Evolutionary conservation across 2,888 invertebrate genomes (phyloP).

Genomic region (Steromphala cineraria): DNA sequence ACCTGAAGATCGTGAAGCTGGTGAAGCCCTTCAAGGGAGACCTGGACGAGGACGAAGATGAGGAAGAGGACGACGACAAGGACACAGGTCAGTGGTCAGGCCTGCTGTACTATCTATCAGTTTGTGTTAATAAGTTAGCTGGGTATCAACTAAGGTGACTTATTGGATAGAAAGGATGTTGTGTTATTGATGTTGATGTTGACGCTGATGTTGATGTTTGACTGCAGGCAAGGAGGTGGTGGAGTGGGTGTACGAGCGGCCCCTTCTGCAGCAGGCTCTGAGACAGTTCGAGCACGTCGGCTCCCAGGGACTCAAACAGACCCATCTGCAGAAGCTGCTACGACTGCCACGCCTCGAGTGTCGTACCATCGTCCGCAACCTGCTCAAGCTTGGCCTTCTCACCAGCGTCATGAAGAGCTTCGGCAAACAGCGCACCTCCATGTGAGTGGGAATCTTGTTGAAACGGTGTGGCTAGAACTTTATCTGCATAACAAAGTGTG

Average conservation of each 20-base stretch:
- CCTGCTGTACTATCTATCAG: too few relatives aligned
- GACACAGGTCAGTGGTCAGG: conserved; percentile 35
- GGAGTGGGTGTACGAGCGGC: conserved; percentile 48
- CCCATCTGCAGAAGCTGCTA: conserved; percentile 54
- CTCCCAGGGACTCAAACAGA: conserved; percentile 78
- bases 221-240: not conserved
- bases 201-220: too few relatives aligned
- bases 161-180: too few relatives aligned
- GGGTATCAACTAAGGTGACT: too few relatives aligned
- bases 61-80: conserved; percentile 38
- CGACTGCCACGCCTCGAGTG: conserved; percentile 61
- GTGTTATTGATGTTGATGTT: too few relatives aligned
- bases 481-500: too few relatives aligned
- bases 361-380: conserved; percentile 39
- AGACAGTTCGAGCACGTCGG: conserved; percentile 77
- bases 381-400: conserved; percentile 28
- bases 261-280: conserved; percentile 78
- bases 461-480: not conserved
- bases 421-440: conserved; percentile 36
- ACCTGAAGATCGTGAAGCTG: conserved; percentile 77
- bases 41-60: conserved; percentile 39
- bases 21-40: conserved; percentile 39
- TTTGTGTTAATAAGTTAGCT: too few relatives aligned
- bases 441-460: conserved; percentile 34
- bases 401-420: conserved; percentile 35